phyloP scores from a whole-genome alignment of 2,113 vertebrate species.

The Nyctibius bracteatus region DNA sequence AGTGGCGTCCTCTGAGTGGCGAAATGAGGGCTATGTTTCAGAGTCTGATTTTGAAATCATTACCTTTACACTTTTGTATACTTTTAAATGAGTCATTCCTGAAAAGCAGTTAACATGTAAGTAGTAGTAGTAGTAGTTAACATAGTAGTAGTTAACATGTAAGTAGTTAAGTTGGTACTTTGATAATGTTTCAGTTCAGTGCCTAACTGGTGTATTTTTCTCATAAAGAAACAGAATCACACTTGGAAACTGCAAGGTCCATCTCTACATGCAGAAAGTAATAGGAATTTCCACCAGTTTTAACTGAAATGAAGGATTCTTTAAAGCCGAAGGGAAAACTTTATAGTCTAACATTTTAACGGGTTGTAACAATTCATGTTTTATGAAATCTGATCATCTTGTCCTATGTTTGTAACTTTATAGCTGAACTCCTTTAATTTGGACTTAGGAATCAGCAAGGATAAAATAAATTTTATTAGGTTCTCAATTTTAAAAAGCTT shows the following conservation, averaged over 20 bases:
- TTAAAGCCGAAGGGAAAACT: not conserved
- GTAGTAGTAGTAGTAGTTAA: too few relatives aligned
- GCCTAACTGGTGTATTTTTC: not conserved
- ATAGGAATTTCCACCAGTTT: not conserved
- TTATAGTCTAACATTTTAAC: not conserved
- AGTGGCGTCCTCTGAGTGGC: not conserved
- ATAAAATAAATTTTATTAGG: conserved; percentile 5
- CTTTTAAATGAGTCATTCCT: not conserved
- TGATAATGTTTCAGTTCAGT: not conserved
- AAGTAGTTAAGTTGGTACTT: not conserved
- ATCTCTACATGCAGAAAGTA: not conserved
- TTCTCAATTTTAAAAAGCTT: conserved; percentile 21
- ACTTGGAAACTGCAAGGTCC: not conserved
- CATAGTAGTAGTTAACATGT: not conserved
- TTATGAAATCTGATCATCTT: not conserved
- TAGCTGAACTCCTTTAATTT: conserved; percentile 17
- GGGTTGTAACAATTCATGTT: not conserved
- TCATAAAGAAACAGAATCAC: not conserved
- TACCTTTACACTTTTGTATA: not conserved
- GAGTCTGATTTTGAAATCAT: not conserved
- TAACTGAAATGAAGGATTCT: not conserved
- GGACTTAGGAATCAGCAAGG: not conserved
- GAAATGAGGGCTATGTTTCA: not conserved
- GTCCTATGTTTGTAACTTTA: conserved; percentile 28
- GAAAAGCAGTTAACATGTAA: not conserved